Evolutionary conservation across 2,113 vertebrate species (phyloP), one percentile per base, ranked within the genome.

Genomic region (Zosterops borbonicus): DNA sequence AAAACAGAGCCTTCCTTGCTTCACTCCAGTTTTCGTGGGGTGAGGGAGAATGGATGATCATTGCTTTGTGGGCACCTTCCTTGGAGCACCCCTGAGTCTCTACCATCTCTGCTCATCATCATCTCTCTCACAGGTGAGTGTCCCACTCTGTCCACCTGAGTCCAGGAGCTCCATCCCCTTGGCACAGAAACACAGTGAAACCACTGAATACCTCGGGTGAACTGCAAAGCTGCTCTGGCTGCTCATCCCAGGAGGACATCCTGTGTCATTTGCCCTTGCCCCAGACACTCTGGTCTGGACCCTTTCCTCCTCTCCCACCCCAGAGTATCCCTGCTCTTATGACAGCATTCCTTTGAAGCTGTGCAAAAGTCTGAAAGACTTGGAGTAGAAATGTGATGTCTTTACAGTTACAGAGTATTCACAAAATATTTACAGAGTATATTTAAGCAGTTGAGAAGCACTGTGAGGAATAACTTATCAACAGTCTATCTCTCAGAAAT

Each of bases 1-100:
- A 16, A 83, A 88, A 31, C 29, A 73, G 44, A 79, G 20, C 9
- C 33, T 87, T 9, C 14, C 11, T 82, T 50, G 6, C 46, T 70
- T 85, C 11, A 39, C 42, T 83, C 20, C 31, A 50, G 35, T 42
- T 83, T 18, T 55, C 5, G 0, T 9, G 29, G 16, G 5, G 23
- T 63, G 20, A 0, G 2, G 56, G 39, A 41, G 14, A 42, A 29
- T 1, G 1, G 11, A n/a, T 58, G 37, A 24, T 52, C 0, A 2
- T 19, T 65, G 16, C 42, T 33, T 53, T 1, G 0, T 44, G 46
- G 21, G 35, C 22, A 50, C 13, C 31, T 55, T 75, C 15, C 7
- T 56, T 78, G 56, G 23, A 59, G 11, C 5, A 23, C 31, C 19
- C 28, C 42, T 41, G 60, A 46, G 31, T 20, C 27, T 62, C n/a